Base-by-base conservation (phyloP, 2,113 vertebrate species). In the Epinephelus moara region DNA sequence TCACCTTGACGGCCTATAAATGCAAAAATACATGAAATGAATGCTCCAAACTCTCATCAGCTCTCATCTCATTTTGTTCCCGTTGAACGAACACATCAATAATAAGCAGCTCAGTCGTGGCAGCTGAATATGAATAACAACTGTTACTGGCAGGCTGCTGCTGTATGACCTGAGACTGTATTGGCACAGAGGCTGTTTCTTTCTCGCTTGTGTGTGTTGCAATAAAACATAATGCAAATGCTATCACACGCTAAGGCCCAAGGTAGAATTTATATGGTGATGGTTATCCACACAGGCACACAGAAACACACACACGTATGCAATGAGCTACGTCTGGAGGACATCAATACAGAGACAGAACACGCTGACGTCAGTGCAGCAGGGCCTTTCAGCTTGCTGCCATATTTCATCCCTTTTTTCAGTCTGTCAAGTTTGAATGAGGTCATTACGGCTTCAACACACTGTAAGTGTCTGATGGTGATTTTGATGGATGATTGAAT, bases 351-450 rank as follows among this genome's bases (percentile, higher is more conserved):
- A 55, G 19, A 72, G 42, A 60, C 19, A 47, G 25, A 75, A 15
- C 66, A 53, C 66, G 6, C 7, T 62, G 68, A 85, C 18, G 6
- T 79, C 21, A 49, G 62, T 18, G 52, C 12, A 45, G 23, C 19
- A 18, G 50, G 11, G 30, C 5, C 19, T 73, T 50, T 40, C 23
- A 53, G 18, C 42, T 59, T 55, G 57, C 25, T 19, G n/a, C 23
- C 49, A 77, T 59, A 33, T 75, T 45, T 71, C 30, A 64, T 18
- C n/a, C 47, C 30, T 21, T 21, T 61, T 62, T 71, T 55, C 62
- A 60, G 6, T 59, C 57, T 53, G 52, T 74, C 15, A 53, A 42
- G 19, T 40, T 23, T 37, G 17, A 67, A 61, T 56, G 21, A 60
- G 15, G 25, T 30, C 60, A 40, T 80, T 66, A 42, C 40, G 27